These are phyloP conservation scores for Xestia c-nigrum DNA, from an alignment of 2,888 invertebrate genomes.

Conservation along the genomic window DNA sequence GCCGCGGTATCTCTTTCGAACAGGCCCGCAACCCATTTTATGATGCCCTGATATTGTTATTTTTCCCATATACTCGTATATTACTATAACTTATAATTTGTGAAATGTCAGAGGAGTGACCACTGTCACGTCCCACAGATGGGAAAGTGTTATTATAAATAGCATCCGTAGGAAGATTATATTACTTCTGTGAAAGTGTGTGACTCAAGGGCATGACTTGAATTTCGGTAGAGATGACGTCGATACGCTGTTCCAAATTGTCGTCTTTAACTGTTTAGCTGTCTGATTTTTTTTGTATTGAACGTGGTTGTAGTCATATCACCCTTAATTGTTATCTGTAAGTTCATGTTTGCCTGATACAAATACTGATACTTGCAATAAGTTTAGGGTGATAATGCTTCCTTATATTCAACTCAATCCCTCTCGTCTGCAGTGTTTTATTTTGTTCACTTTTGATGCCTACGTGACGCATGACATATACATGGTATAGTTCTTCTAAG, in stretches of 20 bases:
- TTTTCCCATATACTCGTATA: too few species aligned
- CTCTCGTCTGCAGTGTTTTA: not conserved
- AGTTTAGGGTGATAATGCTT: not conserved
- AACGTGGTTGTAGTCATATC: not conserved
- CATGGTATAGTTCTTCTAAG: not conserved
- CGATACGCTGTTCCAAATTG: constrained; percentile 14
- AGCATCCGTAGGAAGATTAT: constrained; percentile 24
- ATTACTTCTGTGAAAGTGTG: constrained; percentile 33
- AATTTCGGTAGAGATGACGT: constrained; percentile 35
- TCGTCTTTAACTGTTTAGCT: not conserved
- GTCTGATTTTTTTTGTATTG: not conserved
- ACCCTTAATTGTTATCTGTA: not conserved
- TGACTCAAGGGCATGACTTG: constrained; percentile 44
- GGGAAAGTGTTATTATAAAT: constrained; percentile 23
- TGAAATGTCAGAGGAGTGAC: not conserved
- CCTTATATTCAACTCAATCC: not conserved
- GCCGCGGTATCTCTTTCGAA: too few species aligned
- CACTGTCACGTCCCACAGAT: constrained; percentile 6
- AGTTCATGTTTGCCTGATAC: not conserved
- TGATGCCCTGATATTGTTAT: too few species aligned
- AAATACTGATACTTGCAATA: not conserved
- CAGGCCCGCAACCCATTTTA: too few species aligned
- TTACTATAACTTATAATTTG: not conserved
- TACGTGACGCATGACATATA: constrained; percentile 53
- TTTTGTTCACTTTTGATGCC: not conserved